Conservation (phyloP, 2,888 invertebrate genomes). For the Notodonta ziczac region DNA sequence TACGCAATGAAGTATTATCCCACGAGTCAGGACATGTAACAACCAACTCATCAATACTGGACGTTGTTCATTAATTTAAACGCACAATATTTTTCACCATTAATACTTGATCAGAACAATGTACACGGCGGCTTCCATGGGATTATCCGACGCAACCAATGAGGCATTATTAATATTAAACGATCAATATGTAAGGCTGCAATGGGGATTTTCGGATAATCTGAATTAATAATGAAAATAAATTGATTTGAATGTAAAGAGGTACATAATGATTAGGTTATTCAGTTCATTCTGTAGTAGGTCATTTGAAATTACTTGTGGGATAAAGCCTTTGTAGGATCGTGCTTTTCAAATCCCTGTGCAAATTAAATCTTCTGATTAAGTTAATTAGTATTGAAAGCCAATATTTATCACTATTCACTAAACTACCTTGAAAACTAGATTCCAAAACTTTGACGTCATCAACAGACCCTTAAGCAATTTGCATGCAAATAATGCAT, state of each 20-base stretch:
- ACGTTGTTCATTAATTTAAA: constrained; percentile 56
- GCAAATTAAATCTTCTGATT: no score
- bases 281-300: no score
- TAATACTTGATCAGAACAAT: constrained; percentile 36
- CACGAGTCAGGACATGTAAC: constrained; percentile 12
- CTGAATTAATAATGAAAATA: neutral
- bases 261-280: no score
- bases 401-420: neutral
- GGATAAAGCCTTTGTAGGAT: no score
- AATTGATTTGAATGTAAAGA: no score
- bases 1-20: constrained; percentile 15
- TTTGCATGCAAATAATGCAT: neutral
- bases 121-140: constrained; percentile 30
- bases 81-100: constrained; percentile 43
- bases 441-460: neutral
- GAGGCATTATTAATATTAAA: constrained; percentile 56
- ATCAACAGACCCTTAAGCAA: neutral
- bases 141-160: constrained; percentile 51
- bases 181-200: constrained; percentile 43
- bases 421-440: neutral
- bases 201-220: constrained; percentile 9
- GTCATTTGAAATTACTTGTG: no score
- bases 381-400: neutral
- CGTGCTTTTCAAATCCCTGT: no score
- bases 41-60: constrained; percentile 52